phyloP scores from a whole-genome alignment of 2,797 vertebrate genomes.

The Mycteria americana region DNA sequence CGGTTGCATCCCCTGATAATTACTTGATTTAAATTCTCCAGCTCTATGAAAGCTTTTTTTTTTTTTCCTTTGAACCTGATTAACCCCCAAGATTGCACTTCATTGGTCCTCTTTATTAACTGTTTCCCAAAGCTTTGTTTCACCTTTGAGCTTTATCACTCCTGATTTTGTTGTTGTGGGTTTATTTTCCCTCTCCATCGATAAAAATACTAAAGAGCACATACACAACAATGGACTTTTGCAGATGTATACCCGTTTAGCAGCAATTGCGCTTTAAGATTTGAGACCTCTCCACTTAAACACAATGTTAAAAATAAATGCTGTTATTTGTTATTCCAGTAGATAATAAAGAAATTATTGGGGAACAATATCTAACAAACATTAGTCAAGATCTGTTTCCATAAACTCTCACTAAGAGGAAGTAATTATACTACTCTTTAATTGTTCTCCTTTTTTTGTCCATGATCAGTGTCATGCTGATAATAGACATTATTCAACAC shows the following conservation, averaged over 20 bases:
- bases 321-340: not conserved
- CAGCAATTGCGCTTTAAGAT: not conserved
- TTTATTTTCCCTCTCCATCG: no score
- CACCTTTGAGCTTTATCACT: not conserved
- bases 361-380: not conserved
- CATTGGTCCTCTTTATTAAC: not conserved
- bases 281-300: not conserved
- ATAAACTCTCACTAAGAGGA: not conserved
- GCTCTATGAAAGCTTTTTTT: not conserved
- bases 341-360: not conserved
- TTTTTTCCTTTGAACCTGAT: not conserved
- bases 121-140: not conserved
- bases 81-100: not conserved
- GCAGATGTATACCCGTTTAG: not conserved
- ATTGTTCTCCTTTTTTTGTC: not conserved
- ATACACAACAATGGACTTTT: not conserved
- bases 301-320: not conserved
- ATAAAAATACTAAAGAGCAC: not conserved
- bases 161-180: not conserved
- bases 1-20: not conserved
- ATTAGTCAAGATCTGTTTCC: not conserved
- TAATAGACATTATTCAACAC: not conserved
- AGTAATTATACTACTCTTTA: not conserved
- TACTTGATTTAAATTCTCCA: not conserved
- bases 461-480: not conserved